Evolutionary conservation across 2,888 invertebrate species (phyloP).

Genomic region (Gandaritis pyraliata): DNA sequence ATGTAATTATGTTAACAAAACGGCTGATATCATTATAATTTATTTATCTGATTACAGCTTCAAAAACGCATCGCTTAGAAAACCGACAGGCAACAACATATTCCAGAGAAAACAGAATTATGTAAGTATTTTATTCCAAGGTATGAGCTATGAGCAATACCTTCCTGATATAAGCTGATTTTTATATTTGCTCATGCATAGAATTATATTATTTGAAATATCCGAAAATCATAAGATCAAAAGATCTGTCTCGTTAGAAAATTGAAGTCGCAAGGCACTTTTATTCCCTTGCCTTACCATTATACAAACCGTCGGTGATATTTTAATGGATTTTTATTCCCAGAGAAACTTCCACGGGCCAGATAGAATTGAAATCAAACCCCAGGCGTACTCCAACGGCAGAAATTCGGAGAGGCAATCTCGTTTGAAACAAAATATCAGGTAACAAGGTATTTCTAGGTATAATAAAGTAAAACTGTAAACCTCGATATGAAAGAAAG

Average conservation of each 20-base stretch:
- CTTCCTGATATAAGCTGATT: no score
- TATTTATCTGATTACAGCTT: constrained; percentile 10
- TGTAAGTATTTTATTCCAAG: constrained; percentile 6
- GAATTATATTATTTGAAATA: no score
- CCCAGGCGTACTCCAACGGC: constrained; percentile 5
- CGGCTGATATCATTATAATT: no score
- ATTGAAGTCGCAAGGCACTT: no score
- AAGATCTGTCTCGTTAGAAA: no score
- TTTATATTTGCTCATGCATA: no score
- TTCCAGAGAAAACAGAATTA: constrained; percentile 6
- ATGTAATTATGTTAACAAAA: no score
- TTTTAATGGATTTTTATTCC: constrained; percentile 20
- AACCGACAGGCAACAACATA: neutral
- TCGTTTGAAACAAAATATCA: constrained; percentile 9
- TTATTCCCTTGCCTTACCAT: no score
- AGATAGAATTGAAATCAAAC: constrained; percentile 2
- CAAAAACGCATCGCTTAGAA: constrained; percentile 7
- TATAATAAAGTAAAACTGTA: no score
- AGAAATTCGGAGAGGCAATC: constrained; percentile 7
- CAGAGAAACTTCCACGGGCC: constrained; percentile 11
- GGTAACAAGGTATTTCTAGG: neutral
- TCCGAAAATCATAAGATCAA: no score
- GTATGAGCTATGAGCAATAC: neutral
- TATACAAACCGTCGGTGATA: neutral
- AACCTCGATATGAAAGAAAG: no score